Percentiles rank a stretch among this genome's conserved stretches.
Conservation (phyloP, 2,113 vertebrate genomes). For the Prionailurus bengalensis region DNA sequence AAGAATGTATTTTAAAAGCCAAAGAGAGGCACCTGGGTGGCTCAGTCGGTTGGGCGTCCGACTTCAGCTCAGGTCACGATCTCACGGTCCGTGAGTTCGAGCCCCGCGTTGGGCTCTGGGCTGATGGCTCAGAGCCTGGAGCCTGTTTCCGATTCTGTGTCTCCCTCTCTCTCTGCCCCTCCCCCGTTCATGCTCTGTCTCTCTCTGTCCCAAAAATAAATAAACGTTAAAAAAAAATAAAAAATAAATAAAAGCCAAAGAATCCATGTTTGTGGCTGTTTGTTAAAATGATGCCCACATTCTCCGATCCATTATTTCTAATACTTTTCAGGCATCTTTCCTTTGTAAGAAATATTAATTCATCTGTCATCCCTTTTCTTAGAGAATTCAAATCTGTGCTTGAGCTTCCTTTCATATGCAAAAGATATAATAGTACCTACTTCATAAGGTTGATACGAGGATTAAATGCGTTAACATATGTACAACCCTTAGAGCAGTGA, state of each 20-base stretch:
- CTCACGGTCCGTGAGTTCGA: too few species aligned
- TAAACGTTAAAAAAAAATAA: not conserved
- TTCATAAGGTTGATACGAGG: not conserved
- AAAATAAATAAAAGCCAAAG: not conserved
- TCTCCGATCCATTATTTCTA: not conserved
- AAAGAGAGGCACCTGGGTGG: not conserved
- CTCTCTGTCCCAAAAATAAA: not conserved
- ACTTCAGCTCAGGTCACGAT: too few species aligned
- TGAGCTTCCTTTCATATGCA: not conserved
- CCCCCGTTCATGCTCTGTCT: not conserved
- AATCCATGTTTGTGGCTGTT: not conserved
- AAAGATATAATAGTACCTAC: not conserved
- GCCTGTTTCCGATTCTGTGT: not conserved
- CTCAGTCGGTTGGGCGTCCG: too few species aligned
- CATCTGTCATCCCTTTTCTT: not conserved
- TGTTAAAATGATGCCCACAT: not conserved
- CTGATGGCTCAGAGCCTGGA: not conserved
- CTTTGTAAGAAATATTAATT: not conserved
- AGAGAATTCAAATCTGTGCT: not conserved
- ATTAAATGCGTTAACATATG: not conserved
- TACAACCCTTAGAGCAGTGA: not conserved
- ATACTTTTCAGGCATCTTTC: not conserved
- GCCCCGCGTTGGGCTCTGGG: too few species aligned
- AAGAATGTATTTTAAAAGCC: not conserved
- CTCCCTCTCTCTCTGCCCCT: not conserved